phyloP scores from a whole-genome alignment of 2,797 vertebrate genomes.

The Lerista edwardsae region DNA sequence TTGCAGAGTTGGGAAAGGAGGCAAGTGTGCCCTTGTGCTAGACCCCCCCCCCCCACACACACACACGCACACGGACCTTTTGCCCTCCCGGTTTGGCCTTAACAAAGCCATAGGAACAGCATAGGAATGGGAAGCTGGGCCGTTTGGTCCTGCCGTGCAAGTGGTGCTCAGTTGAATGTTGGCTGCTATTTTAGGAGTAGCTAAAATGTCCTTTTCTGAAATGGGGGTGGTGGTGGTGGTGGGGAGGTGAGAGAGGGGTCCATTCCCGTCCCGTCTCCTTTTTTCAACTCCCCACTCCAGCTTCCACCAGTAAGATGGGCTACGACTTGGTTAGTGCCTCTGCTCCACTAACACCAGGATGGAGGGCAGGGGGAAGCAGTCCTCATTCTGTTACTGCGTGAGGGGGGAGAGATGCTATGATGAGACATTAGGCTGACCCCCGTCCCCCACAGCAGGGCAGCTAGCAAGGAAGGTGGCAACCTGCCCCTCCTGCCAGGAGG shows the following conservation, averaged over 20 bases:
- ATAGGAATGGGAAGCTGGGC: background rate
- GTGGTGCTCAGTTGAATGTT: background rate
- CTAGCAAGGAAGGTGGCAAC: background rate
- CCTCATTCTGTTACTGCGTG: no score
- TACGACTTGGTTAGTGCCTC: background rate
- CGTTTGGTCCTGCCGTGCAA: background rate
- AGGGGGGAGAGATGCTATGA: background rate
- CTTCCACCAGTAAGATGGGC: background rate
- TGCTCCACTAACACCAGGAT: background rate
- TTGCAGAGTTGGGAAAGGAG: background rate
- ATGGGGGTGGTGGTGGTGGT: background rate
- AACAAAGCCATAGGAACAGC: background rate
- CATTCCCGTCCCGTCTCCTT: background rate
- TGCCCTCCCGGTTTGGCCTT: background rate
- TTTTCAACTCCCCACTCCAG: background rate
- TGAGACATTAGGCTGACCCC: background rate
- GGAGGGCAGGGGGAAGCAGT: no score
- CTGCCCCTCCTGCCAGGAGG: no score
- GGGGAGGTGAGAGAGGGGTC: background rate
- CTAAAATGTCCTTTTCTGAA: background rate
- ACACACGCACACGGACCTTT: no score
- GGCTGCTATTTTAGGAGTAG: background rate
- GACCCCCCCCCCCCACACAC: constrained; percentile 28
- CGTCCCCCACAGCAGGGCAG: background rate
- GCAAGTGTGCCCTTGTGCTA: background rate